Base-by-base conservation (phyloP, 2,888 invertebrate genomes). In the Hetaerina titia region DNA sequence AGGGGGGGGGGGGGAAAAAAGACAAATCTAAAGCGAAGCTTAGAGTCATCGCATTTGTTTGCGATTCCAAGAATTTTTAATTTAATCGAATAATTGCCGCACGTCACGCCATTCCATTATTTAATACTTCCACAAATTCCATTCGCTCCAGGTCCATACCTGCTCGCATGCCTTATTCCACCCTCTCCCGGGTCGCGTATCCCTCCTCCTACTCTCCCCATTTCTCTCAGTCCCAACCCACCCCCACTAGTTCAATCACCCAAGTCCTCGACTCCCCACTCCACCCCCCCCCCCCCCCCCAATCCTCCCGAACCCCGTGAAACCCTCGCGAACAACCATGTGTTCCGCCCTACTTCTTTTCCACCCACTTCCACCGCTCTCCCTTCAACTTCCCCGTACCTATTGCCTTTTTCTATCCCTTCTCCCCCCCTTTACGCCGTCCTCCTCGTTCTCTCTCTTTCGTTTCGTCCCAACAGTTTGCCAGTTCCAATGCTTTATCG, bases 41-140 rank as follows among this genome's bases (percentile, higher is more conserved):
- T 81, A 31, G 31, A 81, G 31, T 81, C 81, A 81, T 81, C 15
- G 15, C 81, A 81, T 81, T 81, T 15, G 58, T 89, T 69, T 64
- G 69, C 92, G 15, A 92, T 92, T n/a, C 92, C 45, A 63, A 56
- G 74, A 92, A 89, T 89, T 89, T 81, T 58, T 56, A 89, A 92
- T 92, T 45, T 92, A 74, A 92, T 69, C 15, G 45, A 74, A 69
- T 69, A 69, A 92, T 69, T 56, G 92, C 74, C 45, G 6, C 69
- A 11, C 64, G 90, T 90, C 90, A 90, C 90, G 90, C 56, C 56
- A 69, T 56, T 56, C 56, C 64, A 56, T 15, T 92, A 92, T 92
- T 56, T 92, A 56, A 22, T 74, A n/a, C 74, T n/a, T 17, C 74
- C 69, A 22, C 56, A 45, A n/a, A 92, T 92, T 92, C 69, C 92